Evolutionary conservation across 2,888 invertebrate genomes (phyloP).

Genomic region (Aproaerema taeniolella): DNA sequence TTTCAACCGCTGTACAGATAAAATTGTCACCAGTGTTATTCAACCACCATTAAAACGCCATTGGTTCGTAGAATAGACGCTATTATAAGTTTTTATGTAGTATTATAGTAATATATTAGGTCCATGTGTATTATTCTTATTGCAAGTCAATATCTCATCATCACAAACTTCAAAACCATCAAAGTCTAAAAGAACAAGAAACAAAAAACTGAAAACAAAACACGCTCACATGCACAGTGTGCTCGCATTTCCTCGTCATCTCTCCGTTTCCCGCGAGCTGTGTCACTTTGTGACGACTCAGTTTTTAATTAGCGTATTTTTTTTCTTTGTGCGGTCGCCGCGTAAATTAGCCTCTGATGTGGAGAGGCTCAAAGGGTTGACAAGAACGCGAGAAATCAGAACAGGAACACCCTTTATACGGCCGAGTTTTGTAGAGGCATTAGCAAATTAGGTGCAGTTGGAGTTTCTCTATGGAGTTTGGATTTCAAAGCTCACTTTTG

Average conservation of each 20-base stretch:
- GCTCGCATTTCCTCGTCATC: constrained; percentile 17
- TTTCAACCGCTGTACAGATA: too few species aligned
- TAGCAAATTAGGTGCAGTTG: constrained; percentile 41
- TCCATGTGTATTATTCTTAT: too few species aligned
- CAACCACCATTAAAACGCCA: too few species aligned
- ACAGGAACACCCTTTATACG: constrained; percentile 30
- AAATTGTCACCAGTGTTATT: too few species aligned
- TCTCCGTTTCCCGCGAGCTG: constrained; percentile 42
- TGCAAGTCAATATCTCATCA: too few species aligned
- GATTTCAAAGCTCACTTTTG: too few species aligned
- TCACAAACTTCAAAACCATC: too few species aligned
- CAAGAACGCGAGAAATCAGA: constrained; percentile 14
- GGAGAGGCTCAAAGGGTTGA: constrained; percentile 36
- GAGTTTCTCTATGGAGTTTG: too few species aligned
- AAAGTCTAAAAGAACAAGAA: constrained; percentile 13
- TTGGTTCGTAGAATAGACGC: too few species aligned
- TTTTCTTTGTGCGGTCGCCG: constrained; percentile 60
- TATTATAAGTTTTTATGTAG: too few species aligned
- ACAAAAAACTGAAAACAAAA: background rate
- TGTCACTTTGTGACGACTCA: constrained; percentile 68
- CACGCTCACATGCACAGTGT: background rate
- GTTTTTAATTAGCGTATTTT: constrained; percentile 74
- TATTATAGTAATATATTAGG: too few species aligned
- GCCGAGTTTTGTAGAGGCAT: constrained; percentile 30
- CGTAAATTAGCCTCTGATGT: constrained; percentile 67